Evolutionary conservation across 2,113 vertebrate genomes (phyloP).

Genomic region (Cyprinodon variegatus): DNA sequence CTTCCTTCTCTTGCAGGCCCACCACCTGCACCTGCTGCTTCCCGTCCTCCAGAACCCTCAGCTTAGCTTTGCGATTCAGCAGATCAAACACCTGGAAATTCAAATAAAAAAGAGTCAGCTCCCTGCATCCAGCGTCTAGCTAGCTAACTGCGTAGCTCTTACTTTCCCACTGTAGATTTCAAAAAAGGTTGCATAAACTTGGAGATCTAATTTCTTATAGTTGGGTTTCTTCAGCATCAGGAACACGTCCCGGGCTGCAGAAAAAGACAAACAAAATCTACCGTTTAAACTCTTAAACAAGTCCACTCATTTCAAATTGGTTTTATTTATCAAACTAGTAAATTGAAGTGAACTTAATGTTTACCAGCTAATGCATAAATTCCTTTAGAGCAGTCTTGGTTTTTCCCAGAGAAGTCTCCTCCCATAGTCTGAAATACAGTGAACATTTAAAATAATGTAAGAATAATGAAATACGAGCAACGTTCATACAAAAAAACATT

Average conservation of each 20-base stretch:
- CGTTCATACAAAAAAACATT: neutral
- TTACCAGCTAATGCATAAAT: slow-evolving; percentile 97
- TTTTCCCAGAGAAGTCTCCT: slow-evolving; percentile 98
- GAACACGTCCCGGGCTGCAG: slow-evolving; percentile 95
- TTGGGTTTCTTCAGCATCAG: slow-evolving; percentile 98
- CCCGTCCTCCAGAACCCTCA: slow-evolving; percentile 96
- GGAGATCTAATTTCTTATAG: slow-evolving; percentile 96
- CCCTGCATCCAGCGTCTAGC: neutral
- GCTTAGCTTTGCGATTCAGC: slow-evolving; percentile 94
- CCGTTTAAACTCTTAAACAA: neutral
- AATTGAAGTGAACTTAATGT: neutral
- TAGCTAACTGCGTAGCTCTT: slow-evolving; percentile 38
- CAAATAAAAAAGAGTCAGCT: neutral
- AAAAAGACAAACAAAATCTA: neutral
- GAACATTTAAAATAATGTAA: neutral
- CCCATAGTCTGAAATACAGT: slow-evolving; percentile 90
- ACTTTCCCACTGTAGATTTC: slow-evolving; percentile 99
- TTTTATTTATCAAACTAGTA: neutral
- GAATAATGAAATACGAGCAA: neutral
- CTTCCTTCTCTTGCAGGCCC: slow-evolving; percentile 95
- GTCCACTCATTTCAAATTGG: neutral
- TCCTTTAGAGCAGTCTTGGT: slow-evolving; percentile 98
- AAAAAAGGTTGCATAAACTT: slow-evolving; percentile 97
- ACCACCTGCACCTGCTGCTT: slow-evolving; percentile 98
- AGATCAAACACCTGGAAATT: slow-evolving; percentile 91